Percentiles rank a stretch among this genome's conserved stretches.
Evolutionary conservation across 2,888 invertebrate genomes (phyloP).

Genomic region (Hofmannophila pseudospretella): DNA sequence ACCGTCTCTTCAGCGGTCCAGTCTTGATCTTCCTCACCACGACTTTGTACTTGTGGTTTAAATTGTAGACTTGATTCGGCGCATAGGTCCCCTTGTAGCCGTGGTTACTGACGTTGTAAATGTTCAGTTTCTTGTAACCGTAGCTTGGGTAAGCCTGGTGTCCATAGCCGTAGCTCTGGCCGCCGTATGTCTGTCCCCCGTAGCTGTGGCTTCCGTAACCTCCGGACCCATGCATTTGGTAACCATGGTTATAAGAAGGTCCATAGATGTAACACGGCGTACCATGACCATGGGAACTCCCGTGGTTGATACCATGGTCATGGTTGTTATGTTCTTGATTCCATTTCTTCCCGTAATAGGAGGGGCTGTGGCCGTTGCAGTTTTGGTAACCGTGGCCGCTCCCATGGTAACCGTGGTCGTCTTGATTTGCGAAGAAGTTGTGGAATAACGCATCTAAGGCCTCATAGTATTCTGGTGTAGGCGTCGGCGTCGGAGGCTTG

Average conservation of each 20-base stretch:
- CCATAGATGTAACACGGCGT: conserved; percentile 4
- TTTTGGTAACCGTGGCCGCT: conserved; percentile 10
- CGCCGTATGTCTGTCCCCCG: conserved; percentile 9
- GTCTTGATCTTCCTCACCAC: conserved; percentile 50
- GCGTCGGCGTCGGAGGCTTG: conserved; percentile 58
- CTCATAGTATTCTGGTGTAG: conserved; percentile 61
- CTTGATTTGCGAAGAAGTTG: conserved; percentile 36
- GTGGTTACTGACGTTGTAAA: conserved; percentile 30
- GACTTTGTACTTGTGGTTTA: conserved; percentile 50
- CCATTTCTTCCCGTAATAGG: conserved; percentile 4
- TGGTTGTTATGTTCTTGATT: background rate
- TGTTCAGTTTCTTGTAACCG: conserved; percentile 35
- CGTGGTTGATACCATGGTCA: no score
- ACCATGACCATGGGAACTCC: background rate
- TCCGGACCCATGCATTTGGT: conserved; percentile 3
- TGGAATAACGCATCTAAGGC: conserved; percentile 59
- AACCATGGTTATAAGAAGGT: conserved; percentile 15
- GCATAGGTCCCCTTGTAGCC: conserved; percentile 41
- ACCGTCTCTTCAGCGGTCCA: conserved; percentile 28
- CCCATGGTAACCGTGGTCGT: conserved; percentile 20
- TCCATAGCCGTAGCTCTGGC: conserved; percentile 6
- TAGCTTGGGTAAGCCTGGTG: conserved; percentile 10
- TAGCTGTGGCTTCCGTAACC: conserved; percentile 4
- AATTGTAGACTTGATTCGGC: conserved; percentile 43
- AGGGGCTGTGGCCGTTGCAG: conserved; percentile 15